Conservation (phyloP, 1,140 invertebrate species). For the Chelonus insularis region DNA sequence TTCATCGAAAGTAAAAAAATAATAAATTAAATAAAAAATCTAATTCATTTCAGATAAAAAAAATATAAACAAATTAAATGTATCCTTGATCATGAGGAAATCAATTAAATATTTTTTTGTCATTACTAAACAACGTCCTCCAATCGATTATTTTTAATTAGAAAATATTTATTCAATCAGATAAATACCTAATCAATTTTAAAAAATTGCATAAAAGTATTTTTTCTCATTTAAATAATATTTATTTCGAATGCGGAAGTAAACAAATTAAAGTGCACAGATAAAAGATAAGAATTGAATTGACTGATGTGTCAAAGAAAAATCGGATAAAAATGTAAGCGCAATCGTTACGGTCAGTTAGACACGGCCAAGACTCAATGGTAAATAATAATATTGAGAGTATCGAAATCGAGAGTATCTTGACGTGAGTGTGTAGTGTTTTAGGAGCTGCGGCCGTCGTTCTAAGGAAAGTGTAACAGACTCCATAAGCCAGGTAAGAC, state of each 20-base stretch:
- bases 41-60: too few relatives aligned
- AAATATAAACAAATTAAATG: too few relatives aligned
- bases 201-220: too few relatives aligned
- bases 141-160: too few relatives aligned
- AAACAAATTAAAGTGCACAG: neutral
- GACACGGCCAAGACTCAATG: constrained; percentile 23
- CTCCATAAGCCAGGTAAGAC: constrained; percentile 4
- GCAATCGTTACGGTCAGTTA: constrained; percentile 27
- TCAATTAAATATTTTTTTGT: too few relatives aligned
- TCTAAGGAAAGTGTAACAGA: constrained; percentile 50
- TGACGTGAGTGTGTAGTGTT: neutral
- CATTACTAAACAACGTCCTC: too few relatives aligned
- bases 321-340: constrained; percentile 17
- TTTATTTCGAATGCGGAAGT: constrained; percentile 8
- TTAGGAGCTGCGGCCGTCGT: neutral
- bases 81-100: too few relatives aligned
- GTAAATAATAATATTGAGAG: constrained; percentile 20
- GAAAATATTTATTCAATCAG: too few relatives aligned
- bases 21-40: too few relatives aligned
- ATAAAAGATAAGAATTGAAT: neutral
- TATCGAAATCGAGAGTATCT: constrained; percentile 53
- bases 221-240: too few relatives aligned
- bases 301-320: neutral
- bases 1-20: too few relatives aligned
- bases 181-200: too few relatives aligned